phyloP scores from a whole-genome alignment of 2,797 vertebrate genomes.

The Myotis pilosus region DNA sequence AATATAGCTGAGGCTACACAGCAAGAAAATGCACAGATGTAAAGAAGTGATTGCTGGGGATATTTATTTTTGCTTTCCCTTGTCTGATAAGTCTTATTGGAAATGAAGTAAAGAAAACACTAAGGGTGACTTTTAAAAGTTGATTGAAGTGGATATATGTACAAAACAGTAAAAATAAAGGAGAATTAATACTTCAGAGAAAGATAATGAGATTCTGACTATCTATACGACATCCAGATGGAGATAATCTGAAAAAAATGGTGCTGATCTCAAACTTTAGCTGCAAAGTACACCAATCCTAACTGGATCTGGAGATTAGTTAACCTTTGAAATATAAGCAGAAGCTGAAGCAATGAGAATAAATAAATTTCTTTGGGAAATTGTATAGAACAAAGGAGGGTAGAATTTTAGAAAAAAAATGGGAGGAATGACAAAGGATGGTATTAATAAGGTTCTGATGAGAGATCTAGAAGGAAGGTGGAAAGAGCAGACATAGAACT shows the following conservation, averaged over 20 bases:
- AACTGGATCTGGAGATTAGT: background rate
- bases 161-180: background rate
- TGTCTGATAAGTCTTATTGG: background rate
- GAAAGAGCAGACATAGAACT: background rate
- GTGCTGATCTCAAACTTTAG: background rate
- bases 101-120: background rate
- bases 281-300: background rate
- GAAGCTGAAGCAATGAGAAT: background rate
- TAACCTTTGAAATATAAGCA: background rate
- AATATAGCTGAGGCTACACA: background rate
- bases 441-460: background rate
- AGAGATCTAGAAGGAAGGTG: background rate
- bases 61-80: background rate
- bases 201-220: background rate
- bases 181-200: background rate
- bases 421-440: background rate
- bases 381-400: background rate
- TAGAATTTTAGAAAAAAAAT: background rate
- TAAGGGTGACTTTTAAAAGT: background rate
- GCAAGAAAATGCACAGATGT: background rate
- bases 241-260: constrained; percentile 2
- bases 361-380: background rate
- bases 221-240: background rate
- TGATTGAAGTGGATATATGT: background rate
- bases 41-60: background rate